Base-by-base conservation (phyloP, 2,797 vertebrate species). In the Pelobates cultripes region DNA sequence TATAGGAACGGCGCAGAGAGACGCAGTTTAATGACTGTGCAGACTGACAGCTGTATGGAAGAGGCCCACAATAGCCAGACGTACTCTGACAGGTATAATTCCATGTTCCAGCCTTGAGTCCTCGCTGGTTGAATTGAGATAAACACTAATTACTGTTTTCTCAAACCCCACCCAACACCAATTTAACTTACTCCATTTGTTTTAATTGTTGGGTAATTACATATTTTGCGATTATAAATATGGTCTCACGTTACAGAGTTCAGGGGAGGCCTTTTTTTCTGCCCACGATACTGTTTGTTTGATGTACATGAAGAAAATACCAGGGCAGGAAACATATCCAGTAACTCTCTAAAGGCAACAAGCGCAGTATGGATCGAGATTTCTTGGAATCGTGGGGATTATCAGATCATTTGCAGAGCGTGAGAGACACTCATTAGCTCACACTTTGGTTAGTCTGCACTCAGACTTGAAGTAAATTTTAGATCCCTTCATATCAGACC, bases 181-280 rank as follows among this genome's bases (percentile, higher is more conserved):
- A 44, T 68, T 8, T 13, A 68, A 68, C 12, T 28, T 10, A n/a
- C 12, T 70, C 42, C 40, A 7, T 44, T 47, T 75, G 43, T 82
- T 77, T 77, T 77, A 77, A 77, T 82, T 77, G 61, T 72, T 47
- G 53, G 43, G 60, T 77, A 82, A 82, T 82, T 77, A 77, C 57
- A 77, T 72, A 69, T 67, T 72, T 53, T 47, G 41, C 4, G 9
- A 66, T 73, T 67, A 53, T 72, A 77, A 77, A 82, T 55, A 77
- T 64, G 44, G 15, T 45, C 4, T 40, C 28, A 28, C 43, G 79
- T 61, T 66, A 61, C 70, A 4, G n/a, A 13, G 70, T 17, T 60
- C 73, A 81, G 9, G 13, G 55, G 9, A 47, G 9, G 9, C 45
- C 45, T 5, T 47, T 47, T 28, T 28, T 10, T 47, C 45, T 47